Evolutionary conservation across 23 tunicate species (phyloP).

Genomic region (Oikopleura albicans): DNA sequence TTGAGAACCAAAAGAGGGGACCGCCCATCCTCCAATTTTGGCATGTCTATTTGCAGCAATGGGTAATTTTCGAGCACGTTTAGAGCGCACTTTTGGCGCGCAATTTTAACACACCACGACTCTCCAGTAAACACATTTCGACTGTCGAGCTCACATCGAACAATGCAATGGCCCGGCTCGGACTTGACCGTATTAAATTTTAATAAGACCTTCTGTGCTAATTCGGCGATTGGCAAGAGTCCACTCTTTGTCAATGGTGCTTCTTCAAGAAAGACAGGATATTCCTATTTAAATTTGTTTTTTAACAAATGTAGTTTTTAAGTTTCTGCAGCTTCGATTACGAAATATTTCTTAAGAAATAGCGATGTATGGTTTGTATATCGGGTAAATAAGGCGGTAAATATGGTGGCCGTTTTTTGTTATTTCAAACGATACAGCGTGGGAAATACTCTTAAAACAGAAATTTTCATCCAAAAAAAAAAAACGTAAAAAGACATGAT

Average conservation of each 20-base stretch:
- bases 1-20: neutral
- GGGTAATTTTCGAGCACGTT: slow-evolving; percentile 10
- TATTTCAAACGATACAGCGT: no score
- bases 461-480: no score
- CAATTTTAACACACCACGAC: neutral
- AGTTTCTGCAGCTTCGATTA: no score
- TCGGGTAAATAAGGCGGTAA: no score
- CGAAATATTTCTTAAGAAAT: no score
- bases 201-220: neutral
- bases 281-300: neutral
- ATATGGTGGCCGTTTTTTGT: no score
- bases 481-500: no score
- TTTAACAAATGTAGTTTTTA: neutral
- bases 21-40: slow-evolving; percentile 3
- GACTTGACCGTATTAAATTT: neutral
- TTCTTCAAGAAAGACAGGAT: slow-evolving; percentile 10
- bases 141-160: slow-evolving; percentile 5
- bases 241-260: neutral
- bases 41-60: neutral
- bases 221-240: neutral
- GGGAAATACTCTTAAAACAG: no score
- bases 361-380: no score
- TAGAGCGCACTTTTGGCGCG: neutral
- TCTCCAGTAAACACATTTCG: slow-evolving; percentile 10
- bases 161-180: slow-evolving; percentile 2